These are phyloP conservation scores for Columbina picui DNA, from an alignment of 2,113 vertebrate species.

Conservation along the genomic window DNA sequence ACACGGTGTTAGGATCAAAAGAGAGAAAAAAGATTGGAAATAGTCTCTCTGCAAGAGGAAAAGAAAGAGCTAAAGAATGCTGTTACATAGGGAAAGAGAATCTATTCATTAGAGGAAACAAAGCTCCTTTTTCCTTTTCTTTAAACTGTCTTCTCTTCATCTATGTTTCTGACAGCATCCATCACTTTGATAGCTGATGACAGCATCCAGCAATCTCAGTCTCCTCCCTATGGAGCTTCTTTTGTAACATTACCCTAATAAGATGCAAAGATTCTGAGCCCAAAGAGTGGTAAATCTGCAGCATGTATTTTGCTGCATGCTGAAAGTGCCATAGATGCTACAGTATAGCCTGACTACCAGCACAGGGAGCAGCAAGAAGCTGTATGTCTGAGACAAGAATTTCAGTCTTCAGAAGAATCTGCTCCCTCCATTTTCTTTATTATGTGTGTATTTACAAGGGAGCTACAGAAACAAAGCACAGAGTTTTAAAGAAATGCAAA, in stretches of 20 bases:
- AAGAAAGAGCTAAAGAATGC: conserved; percentile 21
- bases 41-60: not conserved
- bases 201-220: conserved; percentile 21
- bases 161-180: conserved; percentile 51
- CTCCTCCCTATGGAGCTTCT: conserved; percentile 12
- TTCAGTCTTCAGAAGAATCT: not conserved
- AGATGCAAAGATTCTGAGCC: conserved; percentile 38
- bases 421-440: not conserved
- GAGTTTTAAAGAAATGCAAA: not conserved
- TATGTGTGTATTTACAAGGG: not conserved
- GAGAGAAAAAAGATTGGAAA: not conserved
- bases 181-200: conserved; percentile 42
- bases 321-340: not conserved
- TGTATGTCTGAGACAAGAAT: not conserved
- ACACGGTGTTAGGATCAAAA: not conserved
- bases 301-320: not conserved
- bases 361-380: not conserved
- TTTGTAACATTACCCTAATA: conserved; percentile 45
- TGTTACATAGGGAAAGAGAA: not conserved
- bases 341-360: not conserved
- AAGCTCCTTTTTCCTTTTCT: conserved; percentile 43
- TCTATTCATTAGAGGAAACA: conserved; percentile 52
- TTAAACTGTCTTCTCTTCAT: conserved; percentile 53
- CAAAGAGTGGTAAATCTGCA: not conserved
- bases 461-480: not conserved